Evolutionary conservation across 2,888 invertebrate species (phyloP).

Genomic region (Nymphalis urticae): DNA sequence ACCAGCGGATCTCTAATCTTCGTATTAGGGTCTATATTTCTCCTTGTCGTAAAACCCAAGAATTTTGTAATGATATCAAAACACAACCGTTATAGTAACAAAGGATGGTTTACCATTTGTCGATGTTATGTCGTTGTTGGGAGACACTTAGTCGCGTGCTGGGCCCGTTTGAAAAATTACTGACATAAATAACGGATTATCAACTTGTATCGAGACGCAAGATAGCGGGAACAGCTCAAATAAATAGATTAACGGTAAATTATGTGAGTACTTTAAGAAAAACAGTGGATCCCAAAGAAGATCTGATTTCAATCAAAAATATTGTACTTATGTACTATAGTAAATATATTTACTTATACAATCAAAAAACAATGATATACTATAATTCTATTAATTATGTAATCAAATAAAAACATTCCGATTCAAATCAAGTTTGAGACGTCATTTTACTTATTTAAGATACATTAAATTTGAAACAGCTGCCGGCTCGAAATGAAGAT

Average conservation of each 20-base stretch:
- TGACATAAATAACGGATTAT: slow-evolving; percentile 79
- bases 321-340: neutral
- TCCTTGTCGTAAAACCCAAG: slow-evolving; percentile 65
- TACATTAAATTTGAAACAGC: too few relatives aligned
- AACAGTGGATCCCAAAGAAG: neutral
- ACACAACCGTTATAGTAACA: slow-evolving; percentile 74
- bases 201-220: slow-evolving; percentile 71
- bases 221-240: slow-evolving; percentile 70
- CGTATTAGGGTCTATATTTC: slow-evolving; percentile 70
- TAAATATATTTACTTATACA: neutral
- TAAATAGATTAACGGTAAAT: slow-evolving; percentile 75
- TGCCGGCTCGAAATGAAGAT: too few relatives aligned
- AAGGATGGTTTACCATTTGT: slow-evolving; percentile 63
- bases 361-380: too few relatives aligned
- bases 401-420: too few relatives aligned
- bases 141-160: slow-evolving; percentile 69
- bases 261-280: slow-evolving; percentile 53
- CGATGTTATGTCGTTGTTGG: slow-evolving; percentile 49
- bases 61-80: slow-evolving; percentile 77
- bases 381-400: too few relatives aligned
- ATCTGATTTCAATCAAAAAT: neutral
- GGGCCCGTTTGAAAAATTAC: slow-evolving; percentile 66
- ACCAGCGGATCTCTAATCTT: slow-evolving; percentile 63
- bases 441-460: too few relatives aligned
- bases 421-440: too few relatives aligned